Conservation (phyloP, 2,113 vertebrate species). For the Myrmecobius fasciatus region DNA sequence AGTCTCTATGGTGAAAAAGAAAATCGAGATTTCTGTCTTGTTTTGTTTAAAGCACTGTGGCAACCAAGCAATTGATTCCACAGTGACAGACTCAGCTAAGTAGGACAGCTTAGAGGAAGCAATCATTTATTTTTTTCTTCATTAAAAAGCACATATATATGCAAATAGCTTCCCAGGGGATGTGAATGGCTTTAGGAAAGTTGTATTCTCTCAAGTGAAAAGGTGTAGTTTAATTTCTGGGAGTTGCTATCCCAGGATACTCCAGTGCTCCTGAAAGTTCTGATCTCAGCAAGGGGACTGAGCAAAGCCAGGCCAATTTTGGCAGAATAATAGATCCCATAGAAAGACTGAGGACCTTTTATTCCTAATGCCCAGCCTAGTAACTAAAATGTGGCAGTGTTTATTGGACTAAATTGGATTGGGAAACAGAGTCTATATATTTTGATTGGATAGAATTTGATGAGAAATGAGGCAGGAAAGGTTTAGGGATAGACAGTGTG, state of each 20-base stretch:
- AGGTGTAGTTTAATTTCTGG: slow-evolving; percentile 60
- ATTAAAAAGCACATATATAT: slow-evolving; percentile 29
- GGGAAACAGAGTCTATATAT: not conserved
- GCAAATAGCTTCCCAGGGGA: slow-evolving; percentile 11
- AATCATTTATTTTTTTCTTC: slow-evolving; percentile 54
- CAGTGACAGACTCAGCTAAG: not conserved
- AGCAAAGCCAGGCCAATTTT: slow-evolving; percentile 2
- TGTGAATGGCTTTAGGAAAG: not conserved
- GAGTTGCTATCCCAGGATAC: slow-evolving; percentile 35
- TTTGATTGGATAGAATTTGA: not conserved
- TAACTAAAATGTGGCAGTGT: not conserved
- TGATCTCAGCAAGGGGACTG: slow-evolving; percentile 37
- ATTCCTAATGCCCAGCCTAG: not conserved
- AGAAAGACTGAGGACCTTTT: slow-evolving; percentile 16
- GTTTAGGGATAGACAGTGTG: not conserved
- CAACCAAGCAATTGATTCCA: not conserved
- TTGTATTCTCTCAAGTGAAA: slow-evolving; percentile 33
- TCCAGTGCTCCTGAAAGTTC: slow-evolving; percentile 52
- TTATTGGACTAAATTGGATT: not conserved
- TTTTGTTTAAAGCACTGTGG: not conserved
- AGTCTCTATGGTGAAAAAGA: not conserved
- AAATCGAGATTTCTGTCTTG: not conserved
- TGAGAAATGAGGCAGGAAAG: not conserved
- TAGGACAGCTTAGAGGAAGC: not conserved
- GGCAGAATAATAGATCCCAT: slow-evolving; percentile 10